Conservation (phyloP, 1,140 invertebrate species). For the Drosophila seguyi region DNA sequence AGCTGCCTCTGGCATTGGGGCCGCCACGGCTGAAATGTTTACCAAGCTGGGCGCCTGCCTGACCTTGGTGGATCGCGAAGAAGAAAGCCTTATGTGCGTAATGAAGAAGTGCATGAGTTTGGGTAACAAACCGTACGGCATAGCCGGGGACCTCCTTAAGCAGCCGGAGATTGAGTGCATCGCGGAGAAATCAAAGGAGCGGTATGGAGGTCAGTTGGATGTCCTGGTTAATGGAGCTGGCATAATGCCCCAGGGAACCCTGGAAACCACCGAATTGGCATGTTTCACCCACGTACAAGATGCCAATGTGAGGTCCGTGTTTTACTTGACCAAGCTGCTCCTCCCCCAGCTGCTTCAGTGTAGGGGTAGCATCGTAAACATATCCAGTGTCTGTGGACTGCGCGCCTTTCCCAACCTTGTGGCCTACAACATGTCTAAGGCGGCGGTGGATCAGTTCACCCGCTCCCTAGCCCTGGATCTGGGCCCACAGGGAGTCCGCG, state of each 20-base stretch:
- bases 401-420: conserved; percentile 91
- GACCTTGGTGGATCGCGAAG: conserved; percentile 91
- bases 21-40: conserved; percentile 91
- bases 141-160: conserved; percentile 70
- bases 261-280: conserved; percentile 92
- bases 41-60: conserved; percentile 90
- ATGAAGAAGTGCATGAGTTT: conserved; percentile 15
- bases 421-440: conserved; percentile 95
- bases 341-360: conserved; percentile 92
- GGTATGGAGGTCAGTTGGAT: conserved; percentile 90
- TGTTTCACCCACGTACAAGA: conserved; percentile 94
- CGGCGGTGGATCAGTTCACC: conserved; percentile 96
- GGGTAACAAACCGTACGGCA: conserved; percentile 24
- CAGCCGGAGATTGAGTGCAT: conserved; percentile 86
- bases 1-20: conserved; percentile 95
- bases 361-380: conserved; percentile 95
- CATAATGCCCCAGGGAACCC: conserved; percentile 91
- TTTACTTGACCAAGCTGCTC: conserved; percentile 93
- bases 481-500: conserved; percentile 92
- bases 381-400: conserved; percentile 95
- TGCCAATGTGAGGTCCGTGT: conserved; percentile 93
- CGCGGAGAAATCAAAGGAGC: conserved; percentile 90
- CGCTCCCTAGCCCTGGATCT: conserved; percentile 93
- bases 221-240: conserved; percentile 95
- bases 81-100: conserved; percentile 84